Conservation (phyloP, 53 echinoderm and acorn worm genomes). For the Stichopus horrens region DNA sequence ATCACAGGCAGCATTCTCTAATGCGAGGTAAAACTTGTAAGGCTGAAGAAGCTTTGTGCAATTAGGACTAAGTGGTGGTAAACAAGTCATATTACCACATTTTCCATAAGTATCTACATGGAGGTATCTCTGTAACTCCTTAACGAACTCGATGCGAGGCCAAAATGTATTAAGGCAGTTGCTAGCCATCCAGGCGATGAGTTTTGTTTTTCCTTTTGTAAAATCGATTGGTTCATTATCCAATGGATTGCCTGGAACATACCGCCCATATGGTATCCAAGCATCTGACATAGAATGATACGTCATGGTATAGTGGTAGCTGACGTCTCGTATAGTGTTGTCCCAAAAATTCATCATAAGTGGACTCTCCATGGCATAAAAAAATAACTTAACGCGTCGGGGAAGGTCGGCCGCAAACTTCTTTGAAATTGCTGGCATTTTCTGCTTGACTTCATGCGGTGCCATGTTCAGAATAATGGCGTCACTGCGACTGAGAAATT, state of each 20-base stretch:
- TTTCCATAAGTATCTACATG: slow-evolving; percentile 69
- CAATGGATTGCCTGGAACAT: slow-evolving; percentile 54
- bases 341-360: slow-evolving; percentile 86
- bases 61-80: slow-evolving; percentile 67
- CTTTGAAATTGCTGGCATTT: slow-evolving; percentile 47
- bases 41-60: slow-evolving; percentile 61
- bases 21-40: slow-evolving; percentile 82
- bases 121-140: slow-evolving; percentile 57
- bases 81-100: slow-evolving; percentile 68
- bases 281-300: slow-evolving; percentile 72
- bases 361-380: slow-evolving; percentile 81
- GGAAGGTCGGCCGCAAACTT: slow-evolving; percentile 55
- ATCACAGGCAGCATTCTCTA: slow-evolving; percentile 83
- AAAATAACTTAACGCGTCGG: slow-evolving; percentile 62
- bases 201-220: slow-evolving; percentile 60
- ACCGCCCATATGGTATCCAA: slow-evolving; percentile 70
- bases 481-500: slow-evolving; percentile 60
- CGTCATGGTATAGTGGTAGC: slow-evolving; percentile 74
- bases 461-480: slow-evolving; percentile 76
- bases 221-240: slow-evolving; percentile 53
- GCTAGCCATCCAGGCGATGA: slow-evolving; percentile 83
- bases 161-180: slow-evolving; percentile 86
- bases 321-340: slow-evolving; percentile 59
- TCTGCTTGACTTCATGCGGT: slow-evolving; percentile 63
- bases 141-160: slow-evolving; percentile 76